Base-by-base conservation (phyloP, 2,888 invertebrate genomes). In the Cryptophagus acutangulus region DNA sequence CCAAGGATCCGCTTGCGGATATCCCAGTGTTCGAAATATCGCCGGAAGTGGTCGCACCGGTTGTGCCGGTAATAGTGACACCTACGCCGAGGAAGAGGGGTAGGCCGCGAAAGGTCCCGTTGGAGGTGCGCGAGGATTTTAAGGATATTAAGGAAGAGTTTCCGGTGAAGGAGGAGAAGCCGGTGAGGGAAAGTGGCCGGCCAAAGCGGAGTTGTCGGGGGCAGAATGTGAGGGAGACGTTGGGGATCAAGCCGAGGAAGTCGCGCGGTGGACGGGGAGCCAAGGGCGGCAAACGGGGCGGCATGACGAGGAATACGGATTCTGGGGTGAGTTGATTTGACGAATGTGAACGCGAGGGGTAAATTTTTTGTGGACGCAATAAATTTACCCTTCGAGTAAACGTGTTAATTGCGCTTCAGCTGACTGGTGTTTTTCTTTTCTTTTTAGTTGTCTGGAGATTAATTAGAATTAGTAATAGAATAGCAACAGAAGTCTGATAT, bases 101-200 rank as follows among this genome's bases (percentile, higher is more conserved):
- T 2, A 57, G 76, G 17, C 75, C 75, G 1, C 63, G 73, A 38
- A 73, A 74, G 53, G 54, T 53, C 8, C 67, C 73, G 18, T 63
- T 74, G 31, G 70, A 58, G 50, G 66, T 56, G 34, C 61, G 65
- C 5, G 63, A 64, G 60, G 73, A 54, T 55, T 69, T 54, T 58
- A 68, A 46, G 46, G 62, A 56, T 36, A 51, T 40, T 33, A 54
- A 42, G 43, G 54, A 20, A 51, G 52, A 17, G 53, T 52, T 30
- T 40, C 38, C n/a, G 16, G 9, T 15, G 8, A 31, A 31, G 16
- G 9, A 10, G 8, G 38, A 30, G 8, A 31, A 29, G 14, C 38
- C 30, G 10, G 33, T 48, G 2, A 37, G 40, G 14, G 63, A 62
- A 33, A 57, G 59, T 2, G 58, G 61, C 9, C 53, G 71, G 36